Percentiles rank a stretch among this genome's conserved stretches.
These are phyloP conservation scores for Mesorhabditis spiculigera DNA, from an alignment of 2,888 invertebrate species.

Conservation along the genomic window DNA sequence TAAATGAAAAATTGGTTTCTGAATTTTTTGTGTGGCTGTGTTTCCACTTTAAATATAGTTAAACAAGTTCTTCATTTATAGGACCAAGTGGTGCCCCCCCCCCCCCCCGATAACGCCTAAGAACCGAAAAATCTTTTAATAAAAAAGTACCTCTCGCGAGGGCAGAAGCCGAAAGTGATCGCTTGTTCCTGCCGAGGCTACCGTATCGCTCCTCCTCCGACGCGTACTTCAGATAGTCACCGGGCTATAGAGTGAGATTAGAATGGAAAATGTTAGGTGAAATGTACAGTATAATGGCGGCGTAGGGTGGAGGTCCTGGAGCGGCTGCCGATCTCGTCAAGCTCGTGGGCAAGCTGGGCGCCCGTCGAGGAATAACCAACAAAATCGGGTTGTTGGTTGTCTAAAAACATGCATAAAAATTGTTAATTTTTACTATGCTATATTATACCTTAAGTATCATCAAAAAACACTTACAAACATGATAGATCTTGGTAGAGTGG, in stretches of 20 bases:
- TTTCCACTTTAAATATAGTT: neutral
- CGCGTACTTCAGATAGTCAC: slow-evolving; percentile 57
- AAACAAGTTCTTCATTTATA: neutral
- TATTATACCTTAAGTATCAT: neutral
- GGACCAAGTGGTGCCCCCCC: too few species aligned
- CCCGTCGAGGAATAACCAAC: slow-evolving; percentile 43
- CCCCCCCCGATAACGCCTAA: neutral
- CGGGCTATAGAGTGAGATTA: slow-evolving; percentile 30
- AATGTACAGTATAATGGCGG: slow-evolving; percentile 55
- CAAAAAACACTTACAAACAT: slow-evolving; percentile 52
- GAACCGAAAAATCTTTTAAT: neutral
- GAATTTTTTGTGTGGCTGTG: too few species aligned
- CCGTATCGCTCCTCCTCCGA: slow-evolving; percentile 54
- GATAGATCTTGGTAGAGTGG: slow-evolving; percentile 59
- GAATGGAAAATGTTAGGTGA: slow-evolving; percentile 10
- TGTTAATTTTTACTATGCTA: neutral
- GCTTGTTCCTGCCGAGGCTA: slow-evolving; percentile 46
- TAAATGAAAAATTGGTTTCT: too few species aligned
- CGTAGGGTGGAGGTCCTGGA: slow-evolving; percentile 54
- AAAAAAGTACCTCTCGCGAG: slow-evolving; percentile 49
- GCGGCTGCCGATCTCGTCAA: slow-evolving; percentile 50
- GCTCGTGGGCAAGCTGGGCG: slow-evolving; percentile 54
- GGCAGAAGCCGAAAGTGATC: slow-evolving; percentile 56
- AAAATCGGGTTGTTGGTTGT: slow-evolving; percentile 56
- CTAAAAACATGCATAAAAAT: slow-evolving; percentile 29